Evolutionary conservation across 53 echinoderm and acorn worm species (phyloP).

Genomic region (Echinometra lucunter): DNA sequence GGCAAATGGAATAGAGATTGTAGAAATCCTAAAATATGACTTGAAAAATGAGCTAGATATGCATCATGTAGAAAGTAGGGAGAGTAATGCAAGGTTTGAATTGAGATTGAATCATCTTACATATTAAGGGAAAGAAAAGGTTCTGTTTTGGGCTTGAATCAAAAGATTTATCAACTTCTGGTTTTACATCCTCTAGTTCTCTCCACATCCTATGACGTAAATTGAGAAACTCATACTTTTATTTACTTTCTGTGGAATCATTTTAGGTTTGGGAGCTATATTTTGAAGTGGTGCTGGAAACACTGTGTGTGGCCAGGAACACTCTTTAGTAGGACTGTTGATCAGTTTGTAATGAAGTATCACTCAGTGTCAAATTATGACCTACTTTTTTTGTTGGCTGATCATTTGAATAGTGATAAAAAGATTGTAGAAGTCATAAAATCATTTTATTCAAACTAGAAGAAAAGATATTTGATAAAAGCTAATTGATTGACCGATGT

Average conservation of each 20-base stretch:
- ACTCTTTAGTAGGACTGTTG: not conserved
- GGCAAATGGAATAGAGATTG: too few relatives aligned
- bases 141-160: not conserved
- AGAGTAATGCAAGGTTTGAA: not conserved
- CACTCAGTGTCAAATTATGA: not conserved
- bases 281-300: not conserved
- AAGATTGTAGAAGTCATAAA: not conserved
- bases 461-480: not conserved
- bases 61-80: not conserved
- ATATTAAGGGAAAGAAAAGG: not conserved
- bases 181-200: not conserved
- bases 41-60: too few relatives aligned
- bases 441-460: not conserved
- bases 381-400: not conserved
- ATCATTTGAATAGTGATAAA: not conserved
- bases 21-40: too few relatives aligned
- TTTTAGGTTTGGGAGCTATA: not conserved
- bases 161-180: constrained; percentile 12
- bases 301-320: not conserved
- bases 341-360: not conserved
- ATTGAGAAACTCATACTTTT: not conserved
- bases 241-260: constrained; percentile 12
- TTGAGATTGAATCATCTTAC: not conserved
- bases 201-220: constrained; percentile 34
- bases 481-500: not conserved